Base-by-base conservation (phyloP, 64 coral and sea anemone genomes). In the Pocillopora damicornis region DNA sequence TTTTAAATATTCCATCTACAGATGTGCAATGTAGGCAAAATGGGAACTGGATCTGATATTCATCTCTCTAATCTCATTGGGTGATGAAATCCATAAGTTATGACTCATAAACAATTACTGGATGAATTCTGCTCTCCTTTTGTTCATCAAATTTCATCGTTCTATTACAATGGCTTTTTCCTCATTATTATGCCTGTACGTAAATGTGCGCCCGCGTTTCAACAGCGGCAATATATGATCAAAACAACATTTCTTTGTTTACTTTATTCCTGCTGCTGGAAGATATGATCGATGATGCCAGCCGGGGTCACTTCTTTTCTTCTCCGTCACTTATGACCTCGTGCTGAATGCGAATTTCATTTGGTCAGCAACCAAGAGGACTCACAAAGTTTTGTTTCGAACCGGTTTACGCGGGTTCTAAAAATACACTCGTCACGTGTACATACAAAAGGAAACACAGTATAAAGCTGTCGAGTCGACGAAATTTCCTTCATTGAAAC, bases 371-470 rank as follows among this genome's bases (percentile, higher is more conserved):
- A 71, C 25, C 67, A 71, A 23, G 10, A 23, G 25, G 11, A 20
- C 16, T 17, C 61, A 63, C 16, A 1, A 63, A 4, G 25, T n/a
- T 71, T 71, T 23, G 18, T 11, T 5, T 20, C n/a, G 37, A 9
- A 51, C 35, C 37, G 1, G 8, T 63, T 79, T 81, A 81, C 59
- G 79, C 37, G 61, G 9, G 34, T 58, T 37, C 65, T 51, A 57
- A 85, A 85, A 85, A 85, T 85, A 85, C 7, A 11, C 37, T 1
- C 11, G 22, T 85, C 81, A 85, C 81, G 81, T 85, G 81, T 85
- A 38, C 26, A 85, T 85, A 85, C 81, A 85, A 72, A 85, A 85
- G 38, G 65, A 36, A 25, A 73, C 64, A 10, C 56, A 3, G 58
- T 72, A 42, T 57, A 85, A 85, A 51, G 18, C 65, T 36, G 64